Evolutionary conservation across 2,888 invertebrate species (phyloP).

Genomic region (Iphiclides podalirius): DNA sequence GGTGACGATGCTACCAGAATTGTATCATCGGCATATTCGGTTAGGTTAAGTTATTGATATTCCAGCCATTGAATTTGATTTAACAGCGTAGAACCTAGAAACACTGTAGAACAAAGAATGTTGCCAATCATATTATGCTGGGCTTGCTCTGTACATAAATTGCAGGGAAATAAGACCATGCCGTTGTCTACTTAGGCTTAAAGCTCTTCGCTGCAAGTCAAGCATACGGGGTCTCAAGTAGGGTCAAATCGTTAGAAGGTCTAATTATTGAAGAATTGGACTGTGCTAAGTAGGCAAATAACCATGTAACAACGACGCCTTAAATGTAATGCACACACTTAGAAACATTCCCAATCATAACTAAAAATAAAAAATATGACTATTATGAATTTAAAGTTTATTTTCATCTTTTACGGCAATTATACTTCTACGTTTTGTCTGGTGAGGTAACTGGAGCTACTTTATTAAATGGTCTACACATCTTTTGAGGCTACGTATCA

Average conservation of each 20-base stretch:
- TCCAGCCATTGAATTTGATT: too few species aligned
- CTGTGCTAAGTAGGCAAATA: constrained; percentile 27
- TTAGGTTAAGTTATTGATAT: too few species aligned
- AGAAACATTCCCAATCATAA: constrained; percentile 2
- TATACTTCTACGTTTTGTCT: too few species aligned
- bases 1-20: too few species aligned
- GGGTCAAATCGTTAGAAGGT: constrained; percentile 18
- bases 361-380: too few species aligned
- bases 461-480: too few species aligned
- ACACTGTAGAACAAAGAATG: background rate
- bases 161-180: background rate
- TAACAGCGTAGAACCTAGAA: too few species aligned
- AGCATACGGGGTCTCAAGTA: background rate
- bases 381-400: too few species aligned
- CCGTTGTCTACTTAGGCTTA: background rate
- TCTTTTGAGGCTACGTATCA: too few species aligned
- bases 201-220: background rate
- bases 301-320: constrained; percentile 22
- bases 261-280: constrained; percentile 34
- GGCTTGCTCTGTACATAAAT: background rate
- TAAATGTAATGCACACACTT: constrained; percentile 23
- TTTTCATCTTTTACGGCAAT: too few species aligned
- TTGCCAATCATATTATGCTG: background rate
- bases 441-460: too few species aligned
- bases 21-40: too few species aligned